phyloP scores from a whole-genome alignment of 1,140 invertebrate species.

The Drosophila kohkoa region DNA sequence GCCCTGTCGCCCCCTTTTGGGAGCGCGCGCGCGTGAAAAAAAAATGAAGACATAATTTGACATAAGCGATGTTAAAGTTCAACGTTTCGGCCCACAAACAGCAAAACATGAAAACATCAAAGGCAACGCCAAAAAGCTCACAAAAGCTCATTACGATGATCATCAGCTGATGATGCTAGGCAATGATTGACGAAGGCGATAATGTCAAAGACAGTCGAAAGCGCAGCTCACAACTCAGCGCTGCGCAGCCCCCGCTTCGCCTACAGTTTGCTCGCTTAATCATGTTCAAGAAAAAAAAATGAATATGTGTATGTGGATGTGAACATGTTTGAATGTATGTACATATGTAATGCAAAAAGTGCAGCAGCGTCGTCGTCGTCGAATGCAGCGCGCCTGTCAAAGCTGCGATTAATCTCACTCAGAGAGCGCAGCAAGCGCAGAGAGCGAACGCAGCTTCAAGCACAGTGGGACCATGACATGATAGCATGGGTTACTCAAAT shows the following conservation, averaged over 20 bases:
- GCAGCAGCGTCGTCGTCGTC: slow-evolving; percentile 57
- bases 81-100: slow-evolving; percentile 30
- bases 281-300: slow-evolving; percentile 36
- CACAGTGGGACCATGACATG: slow-evolving; percentile 30
- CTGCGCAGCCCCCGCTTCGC: background rate
- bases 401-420: slow-evolving; percentile 82
- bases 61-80: slow-evolving; percentile 83
- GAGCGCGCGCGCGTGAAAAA: too few relatives aligned
- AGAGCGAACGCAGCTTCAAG: slow-evolving; percentile 15
- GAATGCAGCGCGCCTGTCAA: slow-evolving; percentile 77
- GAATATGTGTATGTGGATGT: too few relatives aligned
- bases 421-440: slow-evolving; percentile 34
- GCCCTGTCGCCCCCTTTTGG: slow-evolving; percentile 41
- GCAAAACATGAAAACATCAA: slow-evolving; percentile 45
- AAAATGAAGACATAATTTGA: slow-evolving; percentile 81
- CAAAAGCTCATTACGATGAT: slow-evolving; percentile 20
- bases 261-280: slow-evolving; percentile 34
- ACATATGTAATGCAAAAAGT: slow-evolving; percentile 44
- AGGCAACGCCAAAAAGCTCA: slow-evolving; percentile 29
- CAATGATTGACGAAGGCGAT: slow-evolving; percentile 74
- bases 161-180: slow-evolving; percentile 56
- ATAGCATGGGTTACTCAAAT: too few relatives aligned
- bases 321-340: too few relatives aligned
- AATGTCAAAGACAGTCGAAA: slow-evolving; percentile 70
- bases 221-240: slow-evolving; percentile 3